phyloP scores from a whole-genome alignment of 2,113 vertebrate species.

The Catharus minimus region DNA sequence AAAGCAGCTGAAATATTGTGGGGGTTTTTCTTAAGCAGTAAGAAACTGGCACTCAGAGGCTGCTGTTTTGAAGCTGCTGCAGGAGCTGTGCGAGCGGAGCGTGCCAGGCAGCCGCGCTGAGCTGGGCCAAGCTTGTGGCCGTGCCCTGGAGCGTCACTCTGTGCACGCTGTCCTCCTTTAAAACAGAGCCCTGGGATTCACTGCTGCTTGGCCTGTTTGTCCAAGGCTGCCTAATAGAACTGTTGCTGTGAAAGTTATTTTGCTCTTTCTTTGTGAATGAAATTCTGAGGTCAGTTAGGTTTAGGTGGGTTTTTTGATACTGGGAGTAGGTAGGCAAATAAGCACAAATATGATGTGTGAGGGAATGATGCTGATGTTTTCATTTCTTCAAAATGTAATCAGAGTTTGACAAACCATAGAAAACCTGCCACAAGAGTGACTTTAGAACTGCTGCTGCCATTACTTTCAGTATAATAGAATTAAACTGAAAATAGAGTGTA shows the following conservation, averaged over 20 bases:
- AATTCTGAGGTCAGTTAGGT: not conserved
- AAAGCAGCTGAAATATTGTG: not conserved
- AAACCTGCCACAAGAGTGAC: not conserved
- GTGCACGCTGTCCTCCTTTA: not conserved
- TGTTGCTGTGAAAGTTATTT: not conserved
- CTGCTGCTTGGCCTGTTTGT: not conserved
- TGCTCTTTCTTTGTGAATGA: not conserved
- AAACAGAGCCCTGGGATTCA: not conserved
- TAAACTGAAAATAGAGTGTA: not conserved
- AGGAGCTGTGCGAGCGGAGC: not conserved
- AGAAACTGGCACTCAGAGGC: not conserved
- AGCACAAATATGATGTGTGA: not conserved
- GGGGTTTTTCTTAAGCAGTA: not conserved
- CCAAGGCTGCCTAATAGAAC: not conserved
- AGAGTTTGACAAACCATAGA: not conserved
- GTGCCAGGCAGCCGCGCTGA: accelerated
- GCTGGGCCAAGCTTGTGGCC: not conserved
- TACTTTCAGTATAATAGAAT: conserved; percentile 25
- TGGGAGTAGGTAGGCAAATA: not conserved
- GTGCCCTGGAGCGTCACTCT: not conserved
- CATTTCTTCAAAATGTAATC: not conserved
- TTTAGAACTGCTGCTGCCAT: not conserved
- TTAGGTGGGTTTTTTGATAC: not conserved
- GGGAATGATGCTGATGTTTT: not conserved
- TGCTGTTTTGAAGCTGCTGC: not conserved